Evolutionary conservation across 2,797 vertebrate genomes (phyloP).

Genomic region (Sus cebifrons): DNA sequence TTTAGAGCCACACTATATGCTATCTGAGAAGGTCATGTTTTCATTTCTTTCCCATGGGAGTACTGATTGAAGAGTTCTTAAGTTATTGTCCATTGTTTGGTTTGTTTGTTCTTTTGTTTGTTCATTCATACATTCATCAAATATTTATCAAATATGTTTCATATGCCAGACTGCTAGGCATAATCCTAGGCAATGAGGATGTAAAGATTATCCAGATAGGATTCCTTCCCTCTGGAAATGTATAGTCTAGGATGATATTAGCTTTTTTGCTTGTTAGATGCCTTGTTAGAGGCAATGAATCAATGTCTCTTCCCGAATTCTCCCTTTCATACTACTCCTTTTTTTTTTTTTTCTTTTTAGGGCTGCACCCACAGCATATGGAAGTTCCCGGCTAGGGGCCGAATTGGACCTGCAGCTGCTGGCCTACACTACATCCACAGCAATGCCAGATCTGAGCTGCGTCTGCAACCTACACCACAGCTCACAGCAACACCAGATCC

Average conservation of each 20-base stretch:
- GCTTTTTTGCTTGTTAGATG: conserved; percentile 3
- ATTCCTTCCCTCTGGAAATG: not conserved
- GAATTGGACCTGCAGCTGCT: too few species aligned
- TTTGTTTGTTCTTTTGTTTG: not conserved
- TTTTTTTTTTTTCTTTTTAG: too few species aligned
- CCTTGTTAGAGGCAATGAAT: conserved; percentile 10
- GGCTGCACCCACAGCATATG: too few species aligned
- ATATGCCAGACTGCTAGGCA: not conserved
- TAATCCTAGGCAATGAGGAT: not conserved
- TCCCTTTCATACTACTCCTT: not conserved
- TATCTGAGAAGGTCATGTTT: conserved; percentile 6
- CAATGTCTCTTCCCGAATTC: not conserved
- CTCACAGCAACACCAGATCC: too few species aligned
- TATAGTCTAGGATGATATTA: not conserved
- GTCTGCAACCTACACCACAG: too few species aligned
- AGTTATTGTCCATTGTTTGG: conserved; percentile 7
- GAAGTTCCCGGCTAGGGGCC: too few species aligned
- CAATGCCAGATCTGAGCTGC: too few species aligned
- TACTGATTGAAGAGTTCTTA: conserved; percentile 2
- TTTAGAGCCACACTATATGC: conserved; percentile 4
- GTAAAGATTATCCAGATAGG: conserved; percentile 28
- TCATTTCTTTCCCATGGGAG: conserved; percentile 9
- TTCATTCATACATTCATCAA: not conserved
- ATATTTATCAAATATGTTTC: conserved; percentile 33
- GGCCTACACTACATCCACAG: too few species aligned